Evolutionary conservation across 2,888 invertebrate species (phyloP).

Genomic region (Tolmerus cingulatus): DNA sequence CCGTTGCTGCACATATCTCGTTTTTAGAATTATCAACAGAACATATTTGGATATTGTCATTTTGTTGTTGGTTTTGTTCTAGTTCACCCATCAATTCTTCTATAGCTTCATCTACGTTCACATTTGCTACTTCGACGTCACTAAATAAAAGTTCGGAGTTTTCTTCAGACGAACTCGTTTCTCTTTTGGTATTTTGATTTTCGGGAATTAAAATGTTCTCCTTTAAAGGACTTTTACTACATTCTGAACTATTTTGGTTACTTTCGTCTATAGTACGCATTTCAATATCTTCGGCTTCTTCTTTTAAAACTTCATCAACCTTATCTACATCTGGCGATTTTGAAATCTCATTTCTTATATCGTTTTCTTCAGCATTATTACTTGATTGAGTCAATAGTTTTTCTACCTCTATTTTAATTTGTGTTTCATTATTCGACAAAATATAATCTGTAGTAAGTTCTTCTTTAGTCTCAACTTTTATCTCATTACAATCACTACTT

Average conservation of each 20-base stretch:
- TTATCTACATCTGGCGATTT: background rate
- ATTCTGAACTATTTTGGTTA: no score
- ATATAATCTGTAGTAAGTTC: background rate
- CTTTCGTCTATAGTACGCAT: no score
- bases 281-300: no score
- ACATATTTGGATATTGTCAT: no score
- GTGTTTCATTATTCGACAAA: background rate
- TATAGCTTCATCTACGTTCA: conserved; percentile 55
- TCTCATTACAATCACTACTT: background rate
- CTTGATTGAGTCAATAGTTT: background rate
- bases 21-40: background rate
- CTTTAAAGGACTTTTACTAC: background rate
- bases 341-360: background rate
- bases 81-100: conserved; percentile 49
- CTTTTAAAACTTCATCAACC: background rate
- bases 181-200: background rate
- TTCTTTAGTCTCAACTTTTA: background rate
- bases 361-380: background rate
- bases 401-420: background rate
- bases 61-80: background rate
- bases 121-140: conserved; percentile 43
- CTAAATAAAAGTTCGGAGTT: background rate
- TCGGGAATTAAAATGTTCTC: background rate
- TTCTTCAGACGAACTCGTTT: background rate
- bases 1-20: background rate